Evolutionary conservation across 1,140 invertebrate species (phyloP), one percentile per base, ranked within the genome.

Genomic region (Nautilus pompilius): DNA sequence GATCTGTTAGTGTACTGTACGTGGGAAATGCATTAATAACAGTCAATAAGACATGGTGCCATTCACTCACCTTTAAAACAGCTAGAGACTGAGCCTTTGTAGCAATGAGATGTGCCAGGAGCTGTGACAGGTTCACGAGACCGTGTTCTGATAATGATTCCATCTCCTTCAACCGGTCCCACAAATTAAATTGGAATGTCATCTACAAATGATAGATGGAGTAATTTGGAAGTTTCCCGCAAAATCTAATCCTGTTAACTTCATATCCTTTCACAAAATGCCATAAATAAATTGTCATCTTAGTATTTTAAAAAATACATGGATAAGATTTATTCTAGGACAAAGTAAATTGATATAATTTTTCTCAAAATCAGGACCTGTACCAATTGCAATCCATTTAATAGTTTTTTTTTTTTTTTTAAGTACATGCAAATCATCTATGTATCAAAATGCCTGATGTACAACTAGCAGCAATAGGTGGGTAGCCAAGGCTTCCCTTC

Each of bases 131-230:
- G 81, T 96, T 95, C 1, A 85, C 84, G 32, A 91, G 78, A 75
- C 90, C 88, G 15, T 84, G 80, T 48, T 86, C 84, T 0, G 86
- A 85, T 26, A 90, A 84, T 28, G 83, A 84, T 13, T 88, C 83
- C 20, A 98, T 78, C 48, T 91, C 89, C 78, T 96, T 94, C 20
- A 98, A 87, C 78, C 91, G 91, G 82, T 98, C 95, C 95, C 95
- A 98, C 6, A 93, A 80, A 20, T 89, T 87, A 79, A 88, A 97
- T 79, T 97, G 93, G 53, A 95, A 87, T 0, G 90, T 90, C 61
- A 96, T 86, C 90, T 95, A 81, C 72, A 89, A 79, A 58, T 36
- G 24, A 32, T 33, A 36, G 49, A 17, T 15, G 36, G 13, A 41
- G 1, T n/a, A 41, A 41, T 15, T 1, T 41, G n/a, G 0, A 41